Conservation (phyloP, 2,113 vertebrate genomes). For the western clawed frog (Xenopus tropicalis) region DNA sequence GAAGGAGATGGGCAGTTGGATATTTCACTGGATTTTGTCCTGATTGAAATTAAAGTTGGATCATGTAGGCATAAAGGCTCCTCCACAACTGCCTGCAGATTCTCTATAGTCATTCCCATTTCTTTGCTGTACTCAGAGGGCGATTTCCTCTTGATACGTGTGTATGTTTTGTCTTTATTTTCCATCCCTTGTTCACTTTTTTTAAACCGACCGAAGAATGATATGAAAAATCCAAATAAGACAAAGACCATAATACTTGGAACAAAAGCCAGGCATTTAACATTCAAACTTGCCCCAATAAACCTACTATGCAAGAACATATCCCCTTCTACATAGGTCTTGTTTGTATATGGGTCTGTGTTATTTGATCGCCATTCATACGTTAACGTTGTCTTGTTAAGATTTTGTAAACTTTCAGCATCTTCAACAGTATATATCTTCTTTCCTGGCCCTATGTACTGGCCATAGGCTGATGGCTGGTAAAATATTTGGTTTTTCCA, state of each 20-base stretch:
- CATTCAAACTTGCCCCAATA: conserved; percentile 79
- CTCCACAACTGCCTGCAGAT: conserved; percentile 72
- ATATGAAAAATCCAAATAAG: conserved; percentile 92
- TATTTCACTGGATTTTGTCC: conserved; percentile 74
- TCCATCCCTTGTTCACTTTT: conserved; percentile 88
- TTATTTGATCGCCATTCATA: conserved; percentile 88
- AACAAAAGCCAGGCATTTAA: conserved; percentile 94
- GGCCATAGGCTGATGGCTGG: conserved; percentile 92
- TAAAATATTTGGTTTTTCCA: conserved; percentile 99
- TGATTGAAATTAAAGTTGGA: conserved; percentile 76
- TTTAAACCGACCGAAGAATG: conserved; percentile 91
- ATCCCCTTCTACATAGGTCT: conserved; percentile 78
- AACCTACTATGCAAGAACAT: conserved; percentile 94
- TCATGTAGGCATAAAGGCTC: conserved; percentile 70
- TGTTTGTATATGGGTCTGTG: conserved; percentile 78
- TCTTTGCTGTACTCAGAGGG: conserved; percentile 83
- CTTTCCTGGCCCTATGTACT: conserved; percentile 91
- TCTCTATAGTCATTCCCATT: conserved; percentile 84
- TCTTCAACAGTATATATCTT: conserved; percentile 96
- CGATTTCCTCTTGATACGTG: conserved; percentile 90
- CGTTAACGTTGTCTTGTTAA: conserved; percentile 89
- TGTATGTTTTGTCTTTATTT: conserved; percentile 86
- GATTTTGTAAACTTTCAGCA: conserved; percentile 78
- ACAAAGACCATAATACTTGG: conserved; percentile 89
- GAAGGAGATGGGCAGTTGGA: conserved; percentile 69